Evolutionary conservation across 2,113 vertebrate genomes (phyloP).

Genomic region (Pterocles burchelli): DNA sequence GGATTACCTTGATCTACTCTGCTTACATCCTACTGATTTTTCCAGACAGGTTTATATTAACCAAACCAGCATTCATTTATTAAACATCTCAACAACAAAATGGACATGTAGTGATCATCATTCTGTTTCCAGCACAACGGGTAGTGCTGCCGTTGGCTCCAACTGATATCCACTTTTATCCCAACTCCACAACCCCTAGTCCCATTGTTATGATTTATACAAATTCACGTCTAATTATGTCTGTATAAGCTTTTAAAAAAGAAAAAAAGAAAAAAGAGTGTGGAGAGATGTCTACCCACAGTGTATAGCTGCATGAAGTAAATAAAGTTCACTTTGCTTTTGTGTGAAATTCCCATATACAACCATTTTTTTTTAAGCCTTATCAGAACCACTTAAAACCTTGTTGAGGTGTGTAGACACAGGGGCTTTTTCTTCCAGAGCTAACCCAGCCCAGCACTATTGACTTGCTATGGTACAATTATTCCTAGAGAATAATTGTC

Average conservation of each 20-base stretch:
- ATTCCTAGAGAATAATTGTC: background rate
- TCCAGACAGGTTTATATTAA: background rate
- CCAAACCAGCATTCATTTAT: background rate
- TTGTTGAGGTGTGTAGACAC: background rate
- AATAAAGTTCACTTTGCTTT: background rate
- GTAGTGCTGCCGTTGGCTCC: background rate
- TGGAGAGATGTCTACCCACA: background rate
- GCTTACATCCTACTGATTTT: background rate
- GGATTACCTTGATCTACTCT: background rate
- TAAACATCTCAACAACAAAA: background rate
- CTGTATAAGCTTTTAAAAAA: background rate
- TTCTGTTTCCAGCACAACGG: constrained; percentile 11
- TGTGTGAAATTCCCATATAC: background rate
- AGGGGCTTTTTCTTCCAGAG: background rate
- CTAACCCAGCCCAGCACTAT: background rate
- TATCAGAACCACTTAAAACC: background rate
- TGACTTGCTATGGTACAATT: background rate
- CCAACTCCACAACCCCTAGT: background rate
- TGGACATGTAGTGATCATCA: background rate
- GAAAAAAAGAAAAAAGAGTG: accelerated
- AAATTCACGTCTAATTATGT: background rate
- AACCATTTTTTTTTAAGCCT: background rate
- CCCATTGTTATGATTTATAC: background rate
- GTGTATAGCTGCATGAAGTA: background rate
- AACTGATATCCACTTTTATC: background rate